A percentile compares a stretch with the other conserved stretches of the same genome.
phyloP scores from a whole-genome alignment of 2,797 vertebrate genomes.

The Lepus oiostolus region DNA sequence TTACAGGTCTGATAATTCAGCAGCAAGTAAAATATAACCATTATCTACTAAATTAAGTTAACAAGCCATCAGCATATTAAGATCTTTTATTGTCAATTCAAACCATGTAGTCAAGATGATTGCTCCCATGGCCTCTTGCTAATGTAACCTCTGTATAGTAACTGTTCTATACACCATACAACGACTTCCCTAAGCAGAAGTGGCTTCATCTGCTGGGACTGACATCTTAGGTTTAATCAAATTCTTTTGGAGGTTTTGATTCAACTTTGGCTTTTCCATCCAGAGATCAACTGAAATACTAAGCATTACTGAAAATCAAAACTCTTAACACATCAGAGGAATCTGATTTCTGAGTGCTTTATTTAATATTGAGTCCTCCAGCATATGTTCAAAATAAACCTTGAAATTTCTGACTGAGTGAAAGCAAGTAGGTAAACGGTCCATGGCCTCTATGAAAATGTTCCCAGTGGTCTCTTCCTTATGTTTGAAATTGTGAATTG shows the following conservation, averaged over 20 bases:
- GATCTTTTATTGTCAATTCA: background rate
- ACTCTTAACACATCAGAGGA: conserved; percentile 33
- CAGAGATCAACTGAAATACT: conserved; percentile 42
- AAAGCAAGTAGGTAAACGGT: conserved; percentile 22
- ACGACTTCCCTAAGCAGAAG: background rate
- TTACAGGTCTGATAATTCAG: background rate
- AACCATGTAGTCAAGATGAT: too few species aligned
- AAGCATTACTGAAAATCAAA: conserved; percentile 61
- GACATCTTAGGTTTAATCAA: background rate
- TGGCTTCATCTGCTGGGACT: background rate
- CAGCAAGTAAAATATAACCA: background rate
- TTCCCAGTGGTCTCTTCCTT: background rate
- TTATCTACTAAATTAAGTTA: background rate
- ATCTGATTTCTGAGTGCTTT: conserved; percentile 33
- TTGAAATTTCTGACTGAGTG: conserved; percentile 20
- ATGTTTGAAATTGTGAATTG: conserved; percentile 21
- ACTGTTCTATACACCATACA: background rate
- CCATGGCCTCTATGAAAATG: background rate
- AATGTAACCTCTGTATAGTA: background rate
- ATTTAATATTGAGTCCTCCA: conserved; percentile 42
- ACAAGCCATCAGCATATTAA: background rate
- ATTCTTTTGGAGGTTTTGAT: conserved; percentile 3
- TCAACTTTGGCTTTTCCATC: conserved; percentile 43
- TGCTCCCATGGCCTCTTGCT: background rate
- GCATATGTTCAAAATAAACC: conserved; percentile 61